Base-by-base conservation (phyloP, 2,113 vertebrate species). In the Tylochromis polylepis region DNA sequence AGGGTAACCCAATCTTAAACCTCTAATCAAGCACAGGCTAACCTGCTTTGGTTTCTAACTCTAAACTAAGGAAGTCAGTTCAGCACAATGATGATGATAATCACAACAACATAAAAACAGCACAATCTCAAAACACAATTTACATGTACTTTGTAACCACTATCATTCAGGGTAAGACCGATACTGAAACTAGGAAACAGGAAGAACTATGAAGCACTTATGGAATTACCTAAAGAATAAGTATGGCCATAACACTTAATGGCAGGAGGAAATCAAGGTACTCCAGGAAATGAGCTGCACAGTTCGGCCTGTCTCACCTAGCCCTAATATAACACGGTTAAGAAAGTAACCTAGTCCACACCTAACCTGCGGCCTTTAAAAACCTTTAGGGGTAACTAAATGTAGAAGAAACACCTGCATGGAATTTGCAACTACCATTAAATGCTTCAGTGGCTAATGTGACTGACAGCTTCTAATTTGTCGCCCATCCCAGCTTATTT, bases 1-100 rank as follows among this genome's bases (percentile, higher is more conserved):
- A 97, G 96, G 97, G 97, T 97, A 98, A 98, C 96, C 96, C 94
- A 96, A 98, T 96, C 97, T 97, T 97, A 97, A 97, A 97, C 96
- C 97, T 97, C 96, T 96, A 96, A 97, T 97, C 96, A 97, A 97
- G 97, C 96, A 96, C 96, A 96, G 96, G 96, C 96, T 95, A 97
- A 96, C 95, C 96, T 96, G 95, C 96, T 96, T 96, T 96, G 96
- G 96, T 96, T 96, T 96, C 95, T 95, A 95, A 96, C 82, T 96
- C 96, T 94, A 97, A 92, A 95, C 96, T 95, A 96, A 82, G 72
- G 12, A 81, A 90, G 82, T 81, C 86, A 90, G 62, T 72, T 34
- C 27, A 72, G 46, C 56, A 60, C 36, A 81, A 57, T 36, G 53
- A 83, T 83, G 85, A 90, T 78, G 60, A 83, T 77, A 51, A 77